These are phyloP conservation scores for Eleutherodactylus coqui DNA, from an alignment of 2,797 vertebrate genomes.

Conservation along the genomic window DNA sequence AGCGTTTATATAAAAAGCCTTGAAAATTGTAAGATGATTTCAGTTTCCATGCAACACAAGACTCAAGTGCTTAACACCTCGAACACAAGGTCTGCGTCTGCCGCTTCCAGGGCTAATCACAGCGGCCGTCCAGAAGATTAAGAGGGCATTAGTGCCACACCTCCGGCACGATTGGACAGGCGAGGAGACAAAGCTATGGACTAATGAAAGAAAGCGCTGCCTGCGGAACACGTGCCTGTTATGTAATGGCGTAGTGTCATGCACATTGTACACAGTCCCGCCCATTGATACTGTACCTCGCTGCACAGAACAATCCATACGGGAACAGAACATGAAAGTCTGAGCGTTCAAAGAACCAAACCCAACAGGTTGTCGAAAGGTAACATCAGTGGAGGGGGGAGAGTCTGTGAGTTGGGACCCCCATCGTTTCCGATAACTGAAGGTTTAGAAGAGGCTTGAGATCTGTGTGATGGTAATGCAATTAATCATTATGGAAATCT, in stretches of 20 bases:
- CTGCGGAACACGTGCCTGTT: background rate
- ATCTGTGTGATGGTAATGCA: too few species aligned
- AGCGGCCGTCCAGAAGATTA: constrained; percentile 1
- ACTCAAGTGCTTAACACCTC: constrained; percentile 33
- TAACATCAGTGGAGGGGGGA: background rate
- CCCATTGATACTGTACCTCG: background rate
- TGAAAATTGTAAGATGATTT: constrained; percentile 28
- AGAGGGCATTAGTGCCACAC: background rate
- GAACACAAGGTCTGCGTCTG: background rate
- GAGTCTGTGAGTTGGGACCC: background rate
- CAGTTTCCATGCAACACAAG: constrained; percentile 50
- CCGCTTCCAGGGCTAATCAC: background rate
- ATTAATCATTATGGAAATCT: too few species aligned
- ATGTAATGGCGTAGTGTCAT: constrained; percentile 11
- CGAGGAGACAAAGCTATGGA: background rate
- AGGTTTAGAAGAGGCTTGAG: too few species aligned
- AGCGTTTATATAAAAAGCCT: background rate
- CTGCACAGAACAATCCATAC: background rate
- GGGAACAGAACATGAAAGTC: background rate
- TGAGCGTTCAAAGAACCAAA: background rate
- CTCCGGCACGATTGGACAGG: background rate
- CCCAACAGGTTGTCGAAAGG: background rate
- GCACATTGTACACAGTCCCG: background rate
- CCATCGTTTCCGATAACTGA: too few species aligned
- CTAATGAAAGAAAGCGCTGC: background rate